Conservation (phyloP, 2,113 vertebrate genomes). For the Leuciscus idus region DNA sequence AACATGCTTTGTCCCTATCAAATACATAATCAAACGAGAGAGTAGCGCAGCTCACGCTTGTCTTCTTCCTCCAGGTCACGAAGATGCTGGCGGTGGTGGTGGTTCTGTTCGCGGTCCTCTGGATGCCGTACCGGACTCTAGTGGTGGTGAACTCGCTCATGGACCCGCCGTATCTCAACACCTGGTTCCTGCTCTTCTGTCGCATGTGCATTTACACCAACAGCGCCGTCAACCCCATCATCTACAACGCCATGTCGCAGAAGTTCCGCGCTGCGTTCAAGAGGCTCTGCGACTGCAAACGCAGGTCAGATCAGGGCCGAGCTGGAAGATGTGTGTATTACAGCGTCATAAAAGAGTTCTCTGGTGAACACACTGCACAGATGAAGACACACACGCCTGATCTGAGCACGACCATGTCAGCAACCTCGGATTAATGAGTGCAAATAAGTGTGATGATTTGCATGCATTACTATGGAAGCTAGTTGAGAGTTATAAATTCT, state of each 20-base stretch:
- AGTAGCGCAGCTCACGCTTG: too few relatives aligned
- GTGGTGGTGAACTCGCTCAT: constrained; percentile 67
- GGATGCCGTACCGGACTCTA: constrained; percentile 67
- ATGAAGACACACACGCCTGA: neutral
- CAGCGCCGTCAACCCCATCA: constrained; percentile 65
- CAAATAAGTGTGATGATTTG: neutral
- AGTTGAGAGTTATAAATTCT: too few relatives aligned
- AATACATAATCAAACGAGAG: too few relatives aligned
- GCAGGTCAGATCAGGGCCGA: neutral
- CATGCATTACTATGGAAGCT: too few relatives aligned
- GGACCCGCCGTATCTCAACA: constrained; percentile 62
- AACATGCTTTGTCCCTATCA: too few relatives aligned
- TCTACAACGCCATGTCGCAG: constrained; percentile 61
- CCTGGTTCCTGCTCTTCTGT: constrained; percentile 69
- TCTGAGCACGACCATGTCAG: neutral
- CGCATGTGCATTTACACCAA: constrained; percentile 65
- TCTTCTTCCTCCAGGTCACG: constrained; percentile 55
- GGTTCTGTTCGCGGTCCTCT: constrained; percentile 65
- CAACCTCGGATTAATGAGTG: neutral
- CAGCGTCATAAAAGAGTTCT: constrained; percentile 47
- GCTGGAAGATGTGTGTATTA: constrained; percentile 37
- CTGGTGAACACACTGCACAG: neutral
- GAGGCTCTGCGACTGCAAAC: constrained; percentile 61
- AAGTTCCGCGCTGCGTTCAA: constrained; percentile 65
- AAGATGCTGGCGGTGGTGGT: constrained; percentile 66